phyloP scores from a whole-genome alignment of 2,888 invertebrate species.

The Xestia ashworthii region DNA sequence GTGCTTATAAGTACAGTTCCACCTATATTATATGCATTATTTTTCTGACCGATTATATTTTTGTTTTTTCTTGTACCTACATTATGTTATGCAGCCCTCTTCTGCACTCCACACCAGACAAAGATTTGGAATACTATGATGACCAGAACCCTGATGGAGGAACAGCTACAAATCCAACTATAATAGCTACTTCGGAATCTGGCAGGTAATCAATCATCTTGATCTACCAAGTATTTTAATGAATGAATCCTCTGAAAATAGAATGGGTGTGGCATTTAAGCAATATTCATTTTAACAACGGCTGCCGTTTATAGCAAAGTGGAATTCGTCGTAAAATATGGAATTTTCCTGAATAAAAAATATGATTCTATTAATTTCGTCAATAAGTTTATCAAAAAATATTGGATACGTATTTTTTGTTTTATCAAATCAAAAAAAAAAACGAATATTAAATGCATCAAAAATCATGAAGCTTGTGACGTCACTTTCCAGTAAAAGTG shows the following conservation, averaged over 20 bases:
- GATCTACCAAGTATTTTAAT: background rate
- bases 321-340: background rate
- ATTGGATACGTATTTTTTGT: too few relatives aligned
- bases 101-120: constrained; percentile 68
- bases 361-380: too few relatives aligned
- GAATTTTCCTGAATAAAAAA: too few relatives aligned
- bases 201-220: constrained; percentile 76
- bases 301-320: background rate
- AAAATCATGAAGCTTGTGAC: too few relatives aligned
- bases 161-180: constrained; percentile 65
- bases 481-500: too few relatives aligned
- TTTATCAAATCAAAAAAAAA: too few relatives aligned
- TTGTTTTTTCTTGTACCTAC: background rate
- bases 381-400: too few relatives aligned
- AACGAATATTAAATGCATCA: too few relatives aligned
- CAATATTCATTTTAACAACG: background rate
- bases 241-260: background rate
- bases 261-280: background rate
- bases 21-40: background rate
- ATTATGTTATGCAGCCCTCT: constrained; percentile 67
- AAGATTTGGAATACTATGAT: constrained; percentile 80
- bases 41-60: background rate
- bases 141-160: constrained; percentile 68
- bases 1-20: background rate
- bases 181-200: constrained; percentile 81